Conservation (phyloP, 1,140 invertebrate genomes). For the Trypoxylus dichotomus region DNA sequence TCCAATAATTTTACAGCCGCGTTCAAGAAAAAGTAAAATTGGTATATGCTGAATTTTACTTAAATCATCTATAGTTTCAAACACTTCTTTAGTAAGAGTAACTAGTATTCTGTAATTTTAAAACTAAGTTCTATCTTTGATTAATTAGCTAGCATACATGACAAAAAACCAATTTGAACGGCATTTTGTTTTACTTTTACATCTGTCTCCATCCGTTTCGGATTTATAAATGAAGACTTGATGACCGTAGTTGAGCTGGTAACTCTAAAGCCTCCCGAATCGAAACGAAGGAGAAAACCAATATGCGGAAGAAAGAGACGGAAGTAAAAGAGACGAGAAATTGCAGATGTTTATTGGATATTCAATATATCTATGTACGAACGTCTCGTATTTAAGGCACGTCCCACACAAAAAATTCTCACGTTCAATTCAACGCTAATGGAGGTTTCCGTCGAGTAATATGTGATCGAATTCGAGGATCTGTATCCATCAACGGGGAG, state of each 20-base stretch:
- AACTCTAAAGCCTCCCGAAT: not conserved
- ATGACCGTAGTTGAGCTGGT: not conserved
- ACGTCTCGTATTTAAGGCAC: conserved; percentile 15
- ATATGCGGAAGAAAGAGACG: not conserved
- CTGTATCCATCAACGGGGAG: not conserved
- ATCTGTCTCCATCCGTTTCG: not conserved
- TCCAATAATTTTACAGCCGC: no score
- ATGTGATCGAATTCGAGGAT: conserved; percentile 20
- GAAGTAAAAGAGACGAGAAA: not conserved
- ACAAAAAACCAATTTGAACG: no score
- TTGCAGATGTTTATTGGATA: conserved; percentile 1
- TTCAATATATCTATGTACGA: conserved; percentile 13
- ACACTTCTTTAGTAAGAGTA: no score
- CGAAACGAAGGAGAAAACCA: not conserved
- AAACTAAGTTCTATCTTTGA: no score
- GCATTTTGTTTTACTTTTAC: no score
- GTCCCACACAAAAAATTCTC: conserved; percentile 12
- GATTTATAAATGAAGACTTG: not conserved
- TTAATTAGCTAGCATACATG: no score
- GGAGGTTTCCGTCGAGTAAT: conserved; percentile 9
- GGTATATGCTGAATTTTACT: no score
- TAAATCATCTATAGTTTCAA: no score
- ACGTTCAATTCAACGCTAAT: conserved; percentile 17
- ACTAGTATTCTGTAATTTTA: no score
- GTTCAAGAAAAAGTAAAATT: no score